Percentiles rank a stretch among this genome's conserved stretches.
phyloP scores from a whole-genome alignment of 2,888 invertebrate species.

The Subacronicta megacephala region DNA sequence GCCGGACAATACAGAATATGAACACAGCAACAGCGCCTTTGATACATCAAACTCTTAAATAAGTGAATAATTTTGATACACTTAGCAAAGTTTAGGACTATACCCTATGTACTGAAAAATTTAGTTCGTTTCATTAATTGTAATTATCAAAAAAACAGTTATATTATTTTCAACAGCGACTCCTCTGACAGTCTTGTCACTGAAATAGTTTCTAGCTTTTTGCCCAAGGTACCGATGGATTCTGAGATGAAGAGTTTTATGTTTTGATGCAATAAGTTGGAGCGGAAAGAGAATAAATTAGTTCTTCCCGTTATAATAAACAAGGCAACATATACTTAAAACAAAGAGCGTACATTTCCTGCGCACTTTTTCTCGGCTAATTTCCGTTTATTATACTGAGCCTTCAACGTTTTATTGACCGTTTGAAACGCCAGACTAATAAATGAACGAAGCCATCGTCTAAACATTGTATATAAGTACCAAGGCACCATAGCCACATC shows the following conservation, averaged over 20 bases:
- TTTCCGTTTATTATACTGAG: conserved; percentile 67
- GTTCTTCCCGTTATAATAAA: conserved; percentile 30
- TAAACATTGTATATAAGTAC: conserved; percentile 83
- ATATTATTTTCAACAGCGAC: neutral
- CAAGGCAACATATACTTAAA: conserved; percentile 43
- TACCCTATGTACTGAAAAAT: too few species aligned
- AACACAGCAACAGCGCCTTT: conserved; percentile 3
- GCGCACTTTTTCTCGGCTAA: conserved; percentile 53
- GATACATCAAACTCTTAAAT: conserved; percentile 4
- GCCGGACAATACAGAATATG: conserved; percentile 19
- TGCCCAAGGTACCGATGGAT: neutral
- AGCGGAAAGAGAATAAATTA: conserved; percentile 31
- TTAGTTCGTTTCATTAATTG: too few species aligned
- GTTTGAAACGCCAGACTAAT: conserved; percentile 70
- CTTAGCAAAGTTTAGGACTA: too few species aligned
- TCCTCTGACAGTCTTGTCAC: conserved; percentile 7
- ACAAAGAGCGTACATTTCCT: conserved; percentile 41
- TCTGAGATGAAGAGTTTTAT: neutral
- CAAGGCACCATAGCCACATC: conserved; percentile 82
- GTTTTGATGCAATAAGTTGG: conserved; percentile 8
- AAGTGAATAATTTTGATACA: neutral
- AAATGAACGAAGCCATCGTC: conserved; percentile 74
- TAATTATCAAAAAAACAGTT: conserved; percentile 1
- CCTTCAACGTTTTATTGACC: conserved; percentile 76
- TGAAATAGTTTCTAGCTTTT: neutral